Evolutionary conservation across 2,888 invertebrate genomes (phyloP).

Genomic region (Drosophila kambysellisi): DNA sequence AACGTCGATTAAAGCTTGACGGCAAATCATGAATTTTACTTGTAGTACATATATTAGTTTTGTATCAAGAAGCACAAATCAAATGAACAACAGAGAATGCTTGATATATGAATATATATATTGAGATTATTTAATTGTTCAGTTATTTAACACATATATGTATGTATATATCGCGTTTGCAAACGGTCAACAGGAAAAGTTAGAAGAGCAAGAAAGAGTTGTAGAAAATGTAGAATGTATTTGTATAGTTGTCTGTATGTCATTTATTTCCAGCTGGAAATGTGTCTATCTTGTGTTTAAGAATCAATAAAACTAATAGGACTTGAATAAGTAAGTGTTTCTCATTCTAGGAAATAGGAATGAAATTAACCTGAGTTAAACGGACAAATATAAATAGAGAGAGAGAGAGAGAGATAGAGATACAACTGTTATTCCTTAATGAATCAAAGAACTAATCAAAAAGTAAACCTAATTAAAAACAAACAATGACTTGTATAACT

Average conservation of each 20-base stretch:
- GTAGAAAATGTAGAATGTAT: slow-evolving; percentile 35
- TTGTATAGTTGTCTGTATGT: slow-evolving; percentile 18
- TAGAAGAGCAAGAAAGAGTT: slow-evolving; percentile 64
- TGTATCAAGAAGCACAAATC: slow-evolving; percentile 65
- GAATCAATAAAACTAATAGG: background rate
- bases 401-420: background rate
- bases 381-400: background rate
- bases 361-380: background rate
- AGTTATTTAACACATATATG: slow-evolving; percentile 13
- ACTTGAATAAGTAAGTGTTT: background rate
- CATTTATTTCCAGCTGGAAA: background rate
- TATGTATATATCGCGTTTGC: slow-evolving; percentile 61
- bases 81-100: slow-evolving; percentile 69
- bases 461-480: background rate
- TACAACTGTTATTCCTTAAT: background rate
- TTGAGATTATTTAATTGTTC: slow-evolving; percentile 33
- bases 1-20: slow-evolving; percentile 63
- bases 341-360: background rate
- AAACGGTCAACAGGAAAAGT: slow-evolving; percentile 84
- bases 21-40: slow-evolving; percentile 60
- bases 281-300: background rate
- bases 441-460: background rate
- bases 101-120: slow-evolving; percentile 45
- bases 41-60: slow-evolving; percentile 20
- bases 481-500: background rate